Conservation (phyloP, 2,888 invertebrate species). For the Philereme vetulata region DNA sequence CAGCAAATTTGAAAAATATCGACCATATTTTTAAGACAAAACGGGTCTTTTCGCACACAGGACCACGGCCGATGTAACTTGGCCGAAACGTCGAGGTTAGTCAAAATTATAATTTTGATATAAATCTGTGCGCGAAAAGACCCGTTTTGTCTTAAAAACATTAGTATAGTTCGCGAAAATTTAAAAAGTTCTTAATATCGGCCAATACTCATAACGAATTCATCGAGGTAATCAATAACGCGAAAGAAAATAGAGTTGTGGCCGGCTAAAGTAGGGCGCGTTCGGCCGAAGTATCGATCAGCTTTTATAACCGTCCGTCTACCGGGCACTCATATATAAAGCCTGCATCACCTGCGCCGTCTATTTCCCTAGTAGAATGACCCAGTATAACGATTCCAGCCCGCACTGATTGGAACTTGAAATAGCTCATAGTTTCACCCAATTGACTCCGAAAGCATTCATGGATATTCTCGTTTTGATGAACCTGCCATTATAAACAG, state of each 20-base stretch:
- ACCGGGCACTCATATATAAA: conserved; percentile 60
- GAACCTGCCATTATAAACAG: conserved; percentile 15
- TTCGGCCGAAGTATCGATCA: conserved; percentile 76
- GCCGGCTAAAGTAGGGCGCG: conserved; percentile 72
- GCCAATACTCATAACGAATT: conserved; percentile 47
- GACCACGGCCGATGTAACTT: no score
- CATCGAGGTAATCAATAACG: conserved; percentile 57
- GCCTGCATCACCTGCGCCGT: conserved; percentile 62
- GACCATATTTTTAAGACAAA: no score
- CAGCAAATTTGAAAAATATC: conserved; percentile 16
- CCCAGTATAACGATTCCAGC: conserved; percentile 67
- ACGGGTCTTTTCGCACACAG: no score
- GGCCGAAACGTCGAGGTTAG: no score
- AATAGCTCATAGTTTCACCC: conserved; percentile 59
- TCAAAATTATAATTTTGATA: no score
- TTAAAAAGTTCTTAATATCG: no score
- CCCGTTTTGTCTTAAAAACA: no score
- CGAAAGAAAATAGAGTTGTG: conserved; percentile 66
- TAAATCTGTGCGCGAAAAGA: no score
- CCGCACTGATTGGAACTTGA: conserved; percentile 65
- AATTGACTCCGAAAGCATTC: conserved; percentile 53
- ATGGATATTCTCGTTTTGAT: conserved; percentile 34
- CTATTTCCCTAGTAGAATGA: conserved; percentile 68
- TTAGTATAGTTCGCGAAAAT: no score
- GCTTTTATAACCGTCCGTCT: conserved; percentile 74